Base-by-base conservation (phyloP, 2,888 invertebrate genomes). In the Lithophane leautieri region DNA sequence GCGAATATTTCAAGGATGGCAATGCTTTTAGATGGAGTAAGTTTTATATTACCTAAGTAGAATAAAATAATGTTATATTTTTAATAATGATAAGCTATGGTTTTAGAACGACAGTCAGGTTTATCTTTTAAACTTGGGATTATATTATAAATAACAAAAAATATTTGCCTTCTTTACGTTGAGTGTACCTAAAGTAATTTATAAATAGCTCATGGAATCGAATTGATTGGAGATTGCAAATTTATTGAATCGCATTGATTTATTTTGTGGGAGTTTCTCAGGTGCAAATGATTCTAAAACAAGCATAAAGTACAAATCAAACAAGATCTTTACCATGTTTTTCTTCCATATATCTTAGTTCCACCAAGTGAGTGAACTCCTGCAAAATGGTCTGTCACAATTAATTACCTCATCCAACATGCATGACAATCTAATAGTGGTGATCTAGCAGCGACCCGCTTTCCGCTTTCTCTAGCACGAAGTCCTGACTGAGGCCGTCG, bases 401-500 rank as follows among this genome's bases (percentile, higher is more conserved):
- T 95, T 95, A 95, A 95, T 95, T 95, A 94, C 93, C 92, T 92
- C 94, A 93, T 94, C 93, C 93, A 94, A 93, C 94, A 94, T 95
- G 94, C 95, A 95, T 95, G 95, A 94, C 95, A 95, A 95, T 95
- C 94, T 95, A 95, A 96, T 95, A 94, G 94, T 90, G 89, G 93
- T 94, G 94, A 95, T 95, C 94, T 94, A 92, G 93, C 90, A 88
- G 92, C 93, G 94, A 93, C 94, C 95, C 94, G 94, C 94, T 95
- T 95, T 95, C 94, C 93, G 96, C 95, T 96, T 95, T 96, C 96
- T 94, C 95, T 91, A 83, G 94, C 96, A 96, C 95, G 95, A 96
- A 92, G 91, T 92, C 92, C 94, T 94, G 92, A 93, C 90, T 91
- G 83, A 87, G 86, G 89, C 84, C 67, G 70, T 47, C 76, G 86